These are phyloP conservation scores for Parnassius orleans DNA, from an alignment of 2,888 invertebrate genomes.

Conservation along the genomic window DNA sequence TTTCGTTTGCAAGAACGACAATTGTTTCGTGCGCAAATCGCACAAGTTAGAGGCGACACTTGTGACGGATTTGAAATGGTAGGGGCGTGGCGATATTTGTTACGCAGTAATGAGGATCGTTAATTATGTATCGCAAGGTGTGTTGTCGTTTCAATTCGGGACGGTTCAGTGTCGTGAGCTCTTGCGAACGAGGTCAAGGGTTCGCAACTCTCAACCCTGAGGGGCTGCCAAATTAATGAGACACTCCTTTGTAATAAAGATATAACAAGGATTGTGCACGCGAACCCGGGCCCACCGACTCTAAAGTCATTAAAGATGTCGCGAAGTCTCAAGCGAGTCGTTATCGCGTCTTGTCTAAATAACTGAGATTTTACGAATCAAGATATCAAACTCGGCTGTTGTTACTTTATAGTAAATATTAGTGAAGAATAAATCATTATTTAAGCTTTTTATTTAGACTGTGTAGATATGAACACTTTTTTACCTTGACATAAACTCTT, in stretches of 20 bases:
- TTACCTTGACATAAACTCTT: too few species aligned
- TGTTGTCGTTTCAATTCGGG: constrained; percentile 68
- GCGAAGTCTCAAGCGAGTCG: constrained; percentile 69
- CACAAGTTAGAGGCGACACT: constrained; percentile 24
- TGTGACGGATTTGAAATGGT: constrained; percentile 30
- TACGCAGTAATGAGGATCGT: constrained; percentile 75
- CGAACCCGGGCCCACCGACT: constrained; percentile 69
- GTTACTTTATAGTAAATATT: too few species aligned
- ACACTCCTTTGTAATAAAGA: constrained; percentile 82
- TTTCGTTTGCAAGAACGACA: constrained; percentile 40
- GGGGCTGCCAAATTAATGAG: constrained; percentile 82
- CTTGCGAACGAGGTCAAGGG: constrained; percentile 78
- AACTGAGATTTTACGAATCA: constrained; percentile 53
- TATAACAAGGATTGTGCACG: constrained; percentile 81
- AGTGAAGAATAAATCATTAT: too few species aligned
- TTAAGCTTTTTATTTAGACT: too few species aligned
- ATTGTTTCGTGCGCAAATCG: constrained; percentile 32
- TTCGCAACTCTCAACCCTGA: constrained; percentile 76
- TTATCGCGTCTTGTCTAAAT: constrained; percentile 73
- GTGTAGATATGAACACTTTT: too few species aligned
- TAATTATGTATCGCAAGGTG: constrained; percentile 79
- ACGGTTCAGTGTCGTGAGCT: constrained; percentile 69
- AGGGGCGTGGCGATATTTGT: constrained; percentile 52
- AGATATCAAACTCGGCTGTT: constrained; percentile 1
- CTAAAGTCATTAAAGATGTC: constrained; percentile 76